These are phyloP conservation scores for Bradypodion pumilum DNA, from an alignment of 2,797 vertebrate species.

Conservation along the genomic window DNA sequence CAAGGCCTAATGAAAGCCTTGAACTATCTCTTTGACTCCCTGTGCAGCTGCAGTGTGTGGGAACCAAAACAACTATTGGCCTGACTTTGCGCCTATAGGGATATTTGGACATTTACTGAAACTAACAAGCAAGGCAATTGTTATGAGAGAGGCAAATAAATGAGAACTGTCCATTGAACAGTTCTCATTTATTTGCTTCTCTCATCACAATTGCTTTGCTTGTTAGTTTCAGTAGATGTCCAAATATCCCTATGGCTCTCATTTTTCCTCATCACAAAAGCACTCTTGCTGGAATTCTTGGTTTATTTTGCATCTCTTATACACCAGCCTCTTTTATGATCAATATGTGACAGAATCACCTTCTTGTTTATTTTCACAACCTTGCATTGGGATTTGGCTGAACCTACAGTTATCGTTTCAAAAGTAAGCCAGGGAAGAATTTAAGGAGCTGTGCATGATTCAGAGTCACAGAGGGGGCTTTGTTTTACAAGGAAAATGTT, in stretches of 20 bases:
- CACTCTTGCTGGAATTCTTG: not conserved
- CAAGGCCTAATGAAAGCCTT: not conserved
- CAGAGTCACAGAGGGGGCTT: conserved; percentile 1
- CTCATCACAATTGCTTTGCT: not conserved
- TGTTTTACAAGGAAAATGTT: not conserved
- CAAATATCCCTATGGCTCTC: not conserved
- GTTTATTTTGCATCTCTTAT: conserved; percentile 19
- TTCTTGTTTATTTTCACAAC: conserved; percentile 12
- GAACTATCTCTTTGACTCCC: not conserved
- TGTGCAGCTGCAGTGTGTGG: not conserved
- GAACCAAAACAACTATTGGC: not conserved
- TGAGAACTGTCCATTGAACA: conserved; percentile 1
- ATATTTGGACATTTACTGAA: too few relatives aligned
- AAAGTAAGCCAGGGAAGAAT: not conserved
- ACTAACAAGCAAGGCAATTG: too few relatives aligned
- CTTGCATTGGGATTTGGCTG: not conserved
- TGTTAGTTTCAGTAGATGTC: not conserved
- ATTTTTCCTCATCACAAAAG: not conserved
- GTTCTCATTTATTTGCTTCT: conserved; percentile 18
- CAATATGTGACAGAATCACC: conserved; percentile 14
- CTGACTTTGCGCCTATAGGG: not conserved
- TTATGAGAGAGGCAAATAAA: too few relatives aligned
- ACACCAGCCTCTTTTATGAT: conserved; percentile 5
- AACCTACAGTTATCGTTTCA: conserved; percentile 16
- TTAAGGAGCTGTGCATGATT: conserved; percentile 13